Evolutionary conservation across 2,113 vertebrate species (phyloP).

Genomic region (Corydoras sp.): DNA sequence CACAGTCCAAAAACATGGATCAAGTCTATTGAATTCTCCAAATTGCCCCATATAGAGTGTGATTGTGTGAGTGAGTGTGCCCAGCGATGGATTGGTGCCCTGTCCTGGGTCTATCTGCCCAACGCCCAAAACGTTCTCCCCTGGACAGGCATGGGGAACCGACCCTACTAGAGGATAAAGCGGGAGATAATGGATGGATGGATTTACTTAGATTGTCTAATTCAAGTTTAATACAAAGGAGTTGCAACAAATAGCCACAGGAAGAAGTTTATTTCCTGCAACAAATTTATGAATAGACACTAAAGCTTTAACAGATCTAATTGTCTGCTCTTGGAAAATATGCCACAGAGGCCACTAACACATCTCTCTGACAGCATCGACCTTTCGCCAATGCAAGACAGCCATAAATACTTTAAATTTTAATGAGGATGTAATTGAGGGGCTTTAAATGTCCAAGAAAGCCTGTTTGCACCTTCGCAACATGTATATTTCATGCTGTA

Average conservation of each 20-base stretch:
- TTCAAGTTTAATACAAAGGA: neutral
- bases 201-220: neutral
- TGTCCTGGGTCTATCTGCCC: too few species aligned
- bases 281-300: neutral
- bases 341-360: constrained; percentile 25
- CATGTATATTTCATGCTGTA: constrained; percentile 3
- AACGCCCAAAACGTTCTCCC: too few species aligned
- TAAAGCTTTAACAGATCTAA: neutral
- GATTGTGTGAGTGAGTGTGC: too few species aligned
- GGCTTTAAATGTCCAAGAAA: constrained; percentile 30
- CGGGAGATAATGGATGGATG: too few species aligned
- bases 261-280: neutral
- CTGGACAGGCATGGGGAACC: too few species aligned
- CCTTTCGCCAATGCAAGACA: constrained; percentile 26
- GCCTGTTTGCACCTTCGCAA: constrained; percentile 9
- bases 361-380: constrained; percentile 34
- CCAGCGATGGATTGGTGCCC: too few species aligned
- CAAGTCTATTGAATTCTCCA: too few species aligned
- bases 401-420: constrained; percentile 40
- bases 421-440: constrained; percentile 38
- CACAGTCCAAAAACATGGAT: too few species aligned
- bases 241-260: too few species aligned
- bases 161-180: too few species aligned
- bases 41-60: too few species aligned
- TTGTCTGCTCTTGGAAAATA: constrained; percentile 4